Evolutionary conservation across 2,113 vertebrate genomes (phyloP), one percentile per base, ranked within the genome.

Genomic region (Choloepus hoffmanni): DNA sequence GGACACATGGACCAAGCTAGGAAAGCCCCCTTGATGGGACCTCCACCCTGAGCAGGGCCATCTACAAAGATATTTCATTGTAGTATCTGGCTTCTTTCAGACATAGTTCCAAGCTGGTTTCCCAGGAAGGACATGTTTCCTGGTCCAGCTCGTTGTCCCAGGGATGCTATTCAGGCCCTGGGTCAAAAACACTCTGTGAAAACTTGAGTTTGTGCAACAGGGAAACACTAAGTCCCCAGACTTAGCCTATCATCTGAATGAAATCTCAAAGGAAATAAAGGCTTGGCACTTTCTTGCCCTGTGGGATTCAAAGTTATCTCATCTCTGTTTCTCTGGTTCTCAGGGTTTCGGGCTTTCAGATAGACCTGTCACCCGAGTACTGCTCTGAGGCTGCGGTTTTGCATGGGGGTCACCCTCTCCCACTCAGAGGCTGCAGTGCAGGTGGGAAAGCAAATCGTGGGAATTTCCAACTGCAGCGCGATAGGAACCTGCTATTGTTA

Each of bases 281-380:
- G 58, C 77, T 15, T 7, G 4, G 45, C 0, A 18, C 81, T 50
- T n/a, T 30, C 74, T 45, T 7, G 5, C 40, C n/a, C 43, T 0
- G 0, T 23, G 68, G 82, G 50, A 86, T n/a, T 62, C 60, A 1
- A 4, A 50, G 28, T 72, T 48, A 11, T 65, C 58, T 84, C 77
- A 50, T 26, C 50, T 36, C 1, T 0, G 83, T 40, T 16, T 36
- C 90, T 73, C 84, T 5, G 53, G n/a, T 21, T 24, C 74, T 85
- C 83, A 53, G 1, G 4, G 74, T 67, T 86, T 93, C 4, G 0
- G 48, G 16, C 18, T 36, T 7, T 21, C 85, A 63, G 63, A 81
- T 0, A 43, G 5, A 45, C n/a, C 48, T 33, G 15, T 24, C 12
- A 0, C 2, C 14, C 36, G 48, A 4, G 7, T 1, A 0, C 7